These are phyloP conservation scores for Odontamblyopus lacepedii DNA, from an alignment of 2,797 vertebrate species.

Conservation along the genomic window DNA sequence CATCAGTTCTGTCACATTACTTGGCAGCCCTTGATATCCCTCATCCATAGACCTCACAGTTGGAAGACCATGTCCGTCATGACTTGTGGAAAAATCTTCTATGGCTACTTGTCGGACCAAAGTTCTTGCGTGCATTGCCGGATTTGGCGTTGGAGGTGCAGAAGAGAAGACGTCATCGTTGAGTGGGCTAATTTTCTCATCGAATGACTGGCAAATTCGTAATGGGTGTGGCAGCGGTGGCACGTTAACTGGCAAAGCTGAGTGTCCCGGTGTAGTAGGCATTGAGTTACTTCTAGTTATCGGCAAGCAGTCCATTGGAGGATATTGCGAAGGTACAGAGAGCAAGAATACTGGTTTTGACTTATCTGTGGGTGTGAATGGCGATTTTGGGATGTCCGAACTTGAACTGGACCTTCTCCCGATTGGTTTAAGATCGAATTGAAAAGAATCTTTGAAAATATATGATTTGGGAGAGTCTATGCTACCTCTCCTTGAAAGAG, in stretches of 20 bases:
- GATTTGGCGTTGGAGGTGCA: slow-evolving; percentile 84
- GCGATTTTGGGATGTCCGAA: slow-evolving; percentile 98
- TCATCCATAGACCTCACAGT: slow-evolving; percentile 88
- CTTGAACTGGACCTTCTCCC: slow-evolving; percentile 95
- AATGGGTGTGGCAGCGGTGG: slow-evolving; percentile 86
- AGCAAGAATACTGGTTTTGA: slow-evolving; percentile 97
- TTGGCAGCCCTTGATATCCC: slow-evolving; percentile 76
- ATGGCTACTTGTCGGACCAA: slow-evolving; percentile 93
- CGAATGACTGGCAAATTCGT: slow-evolving; percentile 95
- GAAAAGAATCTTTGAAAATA: slow-evolving; percentile 99
- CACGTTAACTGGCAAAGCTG: slow-evolving; percentile 86
- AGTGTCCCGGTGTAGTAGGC: slow-evolving; percentile 92
- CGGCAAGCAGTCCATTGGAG: slow-evolving; percentile 92
- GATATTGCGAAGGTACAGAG: slow-evolving; percentile 89
- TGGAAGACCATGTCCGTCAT: slow-evolving; percentile 82
- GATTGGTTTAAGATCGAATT: slow-evolving; percentile 97
- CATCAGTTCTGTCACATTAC: slow-evolving; percentile 74
- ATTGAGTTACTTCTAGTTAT: slow-evolving; percentile 99
- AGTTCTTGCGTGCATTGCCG: slow-evolving; percentile 87
- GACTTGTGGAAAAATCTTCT: slow-evolving; percentile 87
- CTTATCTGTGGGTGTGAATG: slow-evolving; percentile 96
- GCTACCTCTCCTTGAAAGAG: slow-evolving; percentile 94
- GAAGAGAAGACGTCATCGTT: slow-evolving; percentile 95
- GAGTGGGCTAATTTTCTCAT: slow-evolving; percentile 91
- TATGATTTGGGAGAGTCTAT: slow-evolving; percentile 99